A percentile compares a stretch with the other conserved stretches of the same genome.
These are phyloP conservation scores for Myiagra hebetior DNA, from an alignment of 2,113 vertebrate genomes.

Conservation along the genomic window DNA sequence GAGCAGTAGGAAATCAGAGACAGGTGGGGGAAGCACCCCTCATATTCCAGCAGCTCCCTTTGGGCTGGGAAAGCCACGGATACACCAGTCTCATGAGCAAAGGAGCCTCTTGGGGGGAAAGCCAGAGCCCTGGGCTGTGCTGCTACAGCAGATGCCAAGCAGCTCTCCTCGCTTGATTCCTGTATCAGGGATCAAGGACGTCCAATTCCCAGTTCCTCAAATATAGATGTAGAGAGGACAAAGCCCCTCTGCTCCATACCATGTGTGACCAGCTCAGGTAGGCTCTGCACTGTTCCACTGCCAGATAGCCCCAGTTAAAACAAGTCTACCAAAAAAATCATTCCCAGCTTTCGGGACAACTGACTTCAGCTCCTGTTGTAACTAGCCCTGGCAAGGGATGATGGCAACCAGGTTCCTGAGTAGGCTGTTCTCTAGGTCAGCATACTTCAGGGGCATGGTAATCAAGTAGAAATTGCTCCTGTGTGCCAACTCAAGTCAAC, in stretches of 20 bases:
- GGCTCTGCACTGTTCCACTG: not conserved
- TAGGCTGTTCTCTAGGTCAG: not conserved
- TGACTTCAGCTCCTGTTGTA: not conserved
- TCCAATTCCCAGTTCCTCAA: not conserved
- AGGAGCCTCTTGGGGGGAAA: not conserved
- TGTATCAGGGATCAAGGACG: not conserved
- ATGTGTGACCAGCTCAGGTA: not conserved
- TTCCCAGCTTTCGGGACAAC: not conserved
- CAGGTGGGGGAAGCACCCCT: not conserved
- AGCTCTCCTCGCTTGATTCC: not conserved
- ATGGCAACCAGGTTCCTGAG: slow-evolving; percentile 23
- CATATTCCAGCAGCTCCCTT: not conserved
- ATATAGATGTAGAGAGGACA: not conserved
- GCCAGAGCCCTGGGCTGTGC: not conserved
- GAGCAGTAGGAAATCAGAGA: not conserved
- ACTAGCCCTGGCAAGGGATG: not conserved
- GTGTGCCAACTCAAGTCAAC: not conserved
- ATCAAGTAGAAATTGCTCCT: slow-evolving; percentile 4
- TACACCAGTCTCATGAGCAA: not conserved
- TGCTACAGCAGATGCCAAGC: not conserved
- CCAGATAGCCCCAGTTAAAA: not conserved
- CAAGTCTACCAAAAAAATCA: not conserved
- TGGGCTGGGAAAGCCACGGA: not conserved
- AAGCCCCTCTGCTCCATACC: not conserved
- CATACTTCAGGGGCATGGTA: not conserved